Base-by-base conservation (phyloP, 2,113 vertebrate species). In the Acrocephalus arundinaceus region DNA sequence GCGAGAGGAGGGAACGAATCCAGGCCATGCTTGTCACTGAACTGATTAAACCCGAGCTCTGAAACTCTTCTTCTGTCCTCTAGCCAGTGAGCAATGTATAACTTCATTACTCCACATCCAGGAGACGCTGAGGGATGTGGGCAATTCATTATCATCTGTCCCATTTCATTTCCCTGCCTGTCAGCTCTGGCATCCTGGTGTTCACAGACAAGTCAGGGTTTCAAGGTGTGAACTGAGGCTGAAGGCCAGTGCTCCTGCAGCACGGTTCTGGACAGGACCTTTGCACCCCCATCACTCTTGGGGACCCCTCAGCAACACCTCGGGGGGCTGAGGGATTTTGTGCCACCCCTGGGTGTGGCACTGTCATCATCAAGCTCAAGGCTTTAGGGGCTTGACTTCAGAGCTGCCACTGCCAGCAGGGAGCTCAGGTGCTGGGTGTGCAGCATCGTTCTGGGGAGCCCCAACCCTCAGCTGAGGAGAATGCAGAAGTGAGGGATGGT, bases 111-210 rank as follows among this genome's bases (percentile, higher is more conserved):
- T 61, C 39, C 78, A 30, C 41, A n/a, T 87, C 66, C 81, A 89
- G 81, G 84, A 93, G 91, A 78, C 37, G 1, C 46, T 39, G 87
- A 79, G 39, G 82, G 89, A 87, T 59, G 19, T 2, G 82, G 93
- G 79, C 87, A 61, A 87, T 95, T 91, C 89, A 87, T 97, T 96
- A 79, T 85, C 89, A 37, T 85, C 93, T 85, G 91, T 92, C 94
- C 71, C 8, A 1, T 87, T 93, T 87, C 8, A 82, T 95, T 89
- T 92, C 89, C 63, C 51, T 61, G 91, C 87, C 87, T 46, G 46
- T 51, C 89, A 78, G 81, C 7, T 33, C 25, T 5, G 66, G 25
- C 51, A 74, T 82, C 59, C 39, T 15, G 4, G 31, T 1, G 52
- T 18, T 66, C 83, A 20, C 37, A 79, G 67, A 33, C 63, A 13